These are phyloP conservation scores for Amblyraja radiata DNA, from an alignment of 2,797 vertebrate species.

Conservation along the genomic window DNA sequence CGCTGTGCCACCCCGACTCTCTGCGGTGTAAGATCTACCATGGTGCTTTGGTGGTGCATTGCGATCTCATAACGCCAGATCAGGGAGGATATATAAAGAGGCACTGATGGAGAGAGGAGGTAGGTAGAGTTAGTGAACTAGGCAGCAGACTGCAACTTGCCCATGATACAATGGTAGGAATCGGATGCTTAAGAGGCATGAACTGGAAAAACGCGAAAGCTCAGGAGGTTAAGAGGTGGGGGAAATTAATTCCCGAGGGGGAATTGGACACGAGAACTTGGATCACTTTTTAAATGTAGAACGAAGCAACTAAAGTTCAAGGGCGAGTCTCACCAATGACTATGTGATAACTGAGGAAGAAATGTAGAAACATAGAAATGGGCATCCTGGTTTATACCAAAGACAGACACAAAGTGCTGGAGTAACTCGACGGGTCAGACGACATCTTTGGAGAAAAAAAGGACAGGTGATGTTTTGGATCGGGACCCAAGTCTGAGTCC, in stretches of 20 bases:
- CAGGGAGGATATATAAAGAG: not conserved
- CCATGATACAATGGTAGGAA: not conserved
- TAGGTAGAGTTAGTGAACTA: not conserved
- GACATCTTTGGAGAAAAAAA: too few relatives aligned
- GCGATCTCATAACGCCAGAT: too few relatives aligned
- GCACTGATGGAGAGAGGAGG: not conserved
- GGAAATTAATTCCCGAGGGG: not conserved
- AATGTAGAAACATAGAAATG: not conserved
- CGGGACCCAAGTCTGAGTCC: too few relatives aligned
- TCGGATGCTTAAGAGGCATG: not conserved
- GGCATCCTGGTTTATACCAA: too few relatives aligned
- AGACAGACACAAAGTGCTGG: too few relatives aligned
- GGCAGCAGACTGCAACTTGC: not conserved
- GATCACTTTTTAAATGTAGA: not conserved
- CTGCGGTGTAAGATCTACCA: too few relatives aligned
- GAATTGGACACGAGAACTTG: not conserved
- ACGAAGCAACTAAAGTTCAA: not conserved
- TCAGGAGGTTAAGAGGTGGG: not conserved
- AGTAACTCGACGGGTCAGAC: too few relatives aligned
- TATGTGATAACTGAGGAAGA: not conserved
- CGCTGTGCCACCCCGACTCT: too few relatives aligned
- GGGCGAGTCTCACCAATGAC: not conserved
- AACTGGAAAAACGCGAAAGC: not conserved
- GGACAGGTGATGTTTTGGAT: too few relatives aligned
- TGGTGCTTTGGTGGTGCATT: too few relatives aligned